Evolutionary conservation across 2,797 vertebrate species (phyloP).

Genomic region (Calcarius lapponicus): DNA sequence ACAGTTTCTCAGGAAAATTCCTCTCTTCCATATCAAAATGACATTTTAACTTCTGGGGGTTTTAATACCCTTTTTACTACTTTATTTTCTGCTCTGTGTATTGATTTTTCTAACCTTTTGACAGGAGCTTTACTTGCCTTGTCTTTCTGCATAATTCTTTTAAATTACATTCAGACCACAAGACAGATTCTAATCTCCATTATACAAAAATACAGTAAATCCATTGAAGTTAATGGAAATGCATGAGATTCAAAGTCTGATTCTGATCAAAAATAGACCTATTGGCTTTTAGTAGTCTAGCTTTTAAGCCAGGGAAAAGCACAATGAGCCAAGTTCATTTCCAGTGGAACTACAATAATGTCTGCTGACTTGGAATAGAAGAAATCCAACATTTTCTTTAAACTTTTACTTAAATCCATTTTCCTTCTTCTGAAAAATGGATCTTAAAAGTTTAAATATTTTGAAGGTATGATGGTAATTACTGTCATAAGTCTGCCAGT

Average conservation of each 20-base stretch:
- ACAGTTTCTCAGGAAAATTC: neutral
- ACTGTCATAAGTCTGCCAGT: neutral
- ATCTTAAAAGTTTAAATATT: neutral
- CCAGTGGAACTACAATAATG: neutral
- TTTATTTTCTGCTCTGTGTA: neutral
- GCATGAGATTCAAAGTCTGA: neutral
- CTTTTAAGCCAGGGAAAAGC: neutral
- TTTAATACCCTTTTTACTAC: neutral
- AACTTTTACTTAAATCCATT: neutral
- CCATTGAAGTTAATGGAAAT: neutral
- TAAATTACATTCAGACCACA: neutral
- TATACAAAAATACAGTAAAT: neutral
- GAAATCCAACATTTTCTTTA: neutral
- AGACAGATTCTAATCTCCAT: neutral
- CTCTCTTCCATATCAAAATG: neutral
- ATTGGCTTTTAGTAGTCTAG: neutral
- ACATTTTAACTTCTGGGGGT: neutral
- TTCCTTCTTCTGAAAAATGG: neutral
- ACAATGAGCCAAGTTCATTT: neutral
- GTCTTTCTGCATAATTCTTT: neutral
- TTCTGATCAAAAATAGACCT: neutral
- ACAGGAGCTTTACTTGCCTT: neutral
- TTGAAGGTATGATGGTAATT: neutral
- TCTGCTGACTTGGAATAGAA: neutral
- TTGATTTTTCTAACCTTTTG: conserved; percentile 42